Evolutionary conservation across 53 echinoderm and acorn worm species (phyloP).

Genomic region (Hippasteria phrygiana): DNA sequence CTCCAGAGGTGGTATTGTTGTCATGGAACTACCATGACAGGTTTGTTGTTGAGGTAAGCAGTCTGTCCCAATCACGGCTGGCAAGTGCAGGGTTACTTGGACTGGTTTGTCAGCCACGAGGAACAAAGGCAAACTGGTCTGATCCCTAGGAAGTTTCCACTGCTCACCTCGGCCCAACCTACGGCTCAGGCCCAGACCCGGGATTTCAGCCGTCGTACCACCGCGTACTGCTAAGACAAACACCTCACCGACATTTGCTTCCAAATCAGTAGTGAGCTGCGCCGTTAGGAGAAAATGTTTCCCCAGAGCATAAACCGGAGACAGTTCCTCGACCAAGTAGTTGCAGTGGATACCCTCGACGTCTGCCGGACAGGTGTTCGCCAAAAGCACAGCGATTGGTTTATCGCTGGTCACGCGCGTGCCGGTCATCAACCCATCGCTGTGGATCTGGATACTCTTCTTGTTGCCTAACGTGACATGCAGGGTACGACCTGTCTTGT

Average conservation of each 20-base stretch:
- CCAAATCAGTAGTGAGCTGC: background rate
- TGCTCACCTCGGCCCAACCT: slow-evolving; percentile 39
- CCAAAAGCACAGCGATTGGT: slow-evolving; percentile 19
- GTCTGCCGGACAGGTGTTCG: slow-evolving; percentile 1
- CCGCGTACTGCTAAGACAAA: slow-evolving; percentile 19
- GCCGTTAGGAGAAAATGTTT: slow-evolving; percentile 41
- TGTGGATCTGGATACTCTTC: slow-evolving; percentile 29
- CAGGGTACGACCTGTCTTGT: slow-evolving; percentile 21
- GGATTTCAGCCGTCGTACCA: slow-evolving; percentile 13
- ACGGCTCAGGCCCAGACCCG: background rate
- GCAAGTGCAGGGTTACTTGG: slow-evolving; percentile 18
- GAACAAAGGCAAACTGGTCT: slow-evolving; percentile 5
- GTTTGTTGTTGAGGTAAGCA: background rate
- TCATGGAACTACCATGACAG: background rate
- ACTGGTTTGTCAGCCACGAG: slow-evolving; percentile 32
- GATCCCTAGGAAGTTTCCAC: slow-evolving; percentile 1
- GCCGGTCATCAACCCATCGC: background rate
- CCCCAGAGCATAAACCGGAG: slow-evolving; percentile 32
- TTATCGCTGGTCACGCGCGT: slow-evolving; percentile 44
- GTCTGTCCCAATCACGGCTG: background rate
- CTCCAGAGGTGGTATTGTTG: slow-evolving; percentile 25
- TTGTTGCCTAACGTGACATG: background rate
- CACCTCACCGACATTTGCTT: background rate
- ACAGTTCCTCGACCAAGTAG: slow-evolving; percentile 29
- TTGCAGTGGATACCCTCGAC: background rate